Evolutionary conservation across 2,113 vertebrate species (phyloP).

Genomic region (Brachirus orientalis): DNA sequence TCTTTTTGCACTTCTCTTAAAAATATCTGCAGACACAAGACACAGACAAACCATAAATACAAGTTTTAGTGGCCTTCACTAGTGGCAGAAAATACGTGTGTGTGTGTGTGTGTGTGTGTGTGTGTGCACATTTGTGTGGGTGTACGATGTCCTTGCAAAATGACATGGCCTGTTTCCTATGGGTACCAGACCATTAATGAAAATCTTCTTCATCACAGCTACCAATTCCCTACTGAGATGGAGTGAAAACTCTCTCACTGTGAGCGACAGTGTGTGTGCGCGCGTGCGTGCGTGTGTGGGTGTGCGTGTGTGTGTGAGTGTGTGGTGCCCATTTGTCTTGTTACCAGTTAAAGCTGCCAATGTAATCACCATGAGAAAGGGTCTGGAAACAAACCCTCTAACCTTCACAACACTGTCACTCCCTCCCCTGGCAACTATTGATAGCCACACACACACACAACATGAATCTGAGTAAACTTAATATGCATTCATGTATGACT

Average conservation of each 20-base stretch:
- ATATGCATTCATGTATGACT: slow-evolving; percentile 11
- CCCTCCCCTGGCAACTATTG: slow-evolving; percentile 40
- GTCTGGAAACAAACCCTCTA: slow-evolving; percentile 69
- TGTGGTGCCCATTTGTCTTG: slow-evolving; percentile 51
- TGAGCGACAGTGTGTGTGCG: not conserved
- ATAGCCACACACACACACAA: not conserved
- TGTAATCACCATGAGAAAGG: slow-evolving; percentile 77
- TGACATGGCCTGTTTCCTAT: slow-evolving; percentile 30
- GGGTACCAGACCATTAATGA: slow-evolving; percentile 24
- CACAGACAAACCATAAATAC: not conserved
- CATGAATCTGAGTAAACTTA: too few species aligned
- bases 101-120: too few species aligned
- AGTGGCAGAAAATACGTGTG: too few species aligned
- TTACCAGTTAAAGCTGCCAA: slow-evolving; percentile 71
- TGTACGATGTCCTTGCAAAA: slow-evolving; percentile 39
- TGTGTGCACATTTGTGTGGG: slow-evolving; percentile 8
- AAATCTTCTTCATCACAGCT: slow-evolving; percentile 32
- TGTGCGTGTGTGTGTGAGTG: not conserved
- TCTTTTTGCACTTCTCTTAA: slow-evolving; percentile 4
- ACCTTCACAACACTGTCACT: slow-evolving; percentile 62
- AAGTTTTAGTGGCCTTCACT: slow-evolving; percentile 11
- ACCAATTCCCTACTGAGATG: slow-evolving; percentile 17
- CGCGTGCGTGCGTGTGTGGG: slow-evolving; percentile 16
- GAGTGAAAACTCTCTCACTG: not conserved
- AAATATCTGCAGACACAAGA: not conserved